Conservation (phyloP, 2,797 vertebrate species). For the Chelon auratus region DNA sequence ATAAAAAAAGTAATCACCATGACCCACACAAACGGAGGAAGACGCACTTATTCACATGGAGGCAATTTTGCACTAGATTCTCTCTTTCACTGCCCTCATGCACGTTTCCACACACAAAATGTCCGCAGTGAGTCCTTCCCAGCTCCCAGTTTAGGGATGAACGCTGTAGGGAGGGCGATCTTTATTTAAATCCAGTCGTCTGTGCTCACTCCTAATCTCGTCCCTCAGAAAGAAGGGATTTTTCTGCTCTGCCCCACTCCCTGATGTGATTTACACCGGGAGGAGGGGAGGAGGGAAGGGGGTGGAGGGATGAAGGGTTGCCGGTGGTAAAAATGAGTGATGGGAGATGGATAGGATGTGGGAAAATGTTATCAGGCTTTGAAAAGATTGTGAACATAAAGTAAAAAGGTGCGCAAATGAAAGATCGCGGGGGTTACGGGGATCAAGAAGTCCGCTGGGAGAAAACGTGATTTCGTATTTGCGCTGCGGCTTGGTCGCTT, state of each 20-base stretch:
- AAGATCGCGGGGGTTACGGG: constrained; percentile 49
- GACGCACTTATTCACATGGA: constrained; percentile 14
- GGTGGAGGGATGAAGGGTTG: constrained; percentile 36
- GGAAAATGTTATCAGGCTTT: constrained; percentile 61
- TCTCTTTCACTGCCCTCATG: background rate
- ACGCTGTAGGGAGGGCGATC: constrained; percentile 70
- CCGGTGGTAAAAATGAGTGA: constrained; percentile 60
- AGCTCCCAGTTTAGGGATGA: constrained; percentile 63
- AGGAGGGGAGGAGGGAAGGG: constrained; percentile 22
- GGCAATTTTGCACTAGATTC: background rate
- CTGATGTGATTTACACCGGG: constrained; percentile 73
- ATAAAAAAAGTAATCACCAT: constrained; percentile 60
- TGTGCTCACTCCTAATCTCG: constrained; percentile 74
- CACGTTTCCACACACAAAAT: constrained; percentile 5
- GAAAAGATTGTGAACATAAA: constrained; percentile 50
- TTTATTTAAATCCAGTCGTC: constrained; percentile 81
- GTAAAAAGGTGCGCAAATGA: constrained; percentile 33
- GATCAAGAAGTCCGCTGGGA: constrained; percentile 24
- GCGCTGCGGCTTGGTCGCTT: background rate
- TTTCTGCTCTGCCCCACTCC: constrained; percentile 41
- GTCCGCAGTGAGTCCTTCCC: constrained; percentile 47
- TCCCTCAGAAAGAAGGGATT: constrained; percentile 70
- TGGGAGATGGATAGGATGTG: constrained; percentile 56
- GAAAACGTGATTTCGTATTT: constrained; percentile 18
- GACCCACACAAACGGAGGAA: constrained; percentile 11